Base-by-base conservation (phyloP, 2,888 invertebrate species). In the Aspidiotus rigidus region DNA sequence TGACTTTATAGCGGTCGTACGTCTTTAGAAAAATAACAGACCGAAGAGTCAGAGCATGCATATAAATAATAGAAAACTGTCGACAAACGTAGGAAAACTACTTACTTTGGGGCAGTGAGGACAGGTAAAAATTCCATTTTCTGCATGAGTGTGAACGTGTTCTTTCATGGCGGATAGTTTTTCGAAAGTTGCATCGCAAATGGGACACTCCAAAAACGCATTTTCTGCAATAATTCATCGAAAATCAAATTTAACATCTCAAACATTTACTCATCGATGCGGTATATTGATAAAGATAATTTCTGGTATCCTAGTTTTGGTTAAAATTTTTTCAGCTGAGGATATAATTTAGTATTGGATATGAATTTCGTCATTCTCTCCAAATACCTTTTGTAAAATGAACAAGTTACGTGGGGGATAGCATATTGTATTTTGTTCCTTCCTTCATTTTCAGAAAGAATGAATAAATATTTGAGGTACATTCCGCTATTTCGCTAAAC, bases 171-270 rank as follows among this genome's bases (percentile, higher is more conserved):
- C 80, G 2, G 83, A 76, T n/a, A 86, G 81, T 74, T 85, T 84
- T 72, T 85, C 84, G 75, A 87, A 89, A 13, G 82, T 80, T 74
- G 84, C 81, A 69, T 83, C 82, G 76, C 90, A 90, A 75, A 88
- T 85, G 0, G 87, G 86, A 76, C 90, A 90, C 75, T 86, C 85
- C 74, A 86, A 87, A 64, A 82, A 64, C 40, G 69, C 70, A 17
- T 69, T 61, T 28, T 67, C 72, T 73, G 70, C 54, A 55, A 55
- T 13, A 53, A 28, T 28, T 28, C 28, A 49, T 6, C n/a, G 6
- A 6, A 2, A 49, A 49, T 13, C 2, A 3, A 49, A 6, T 13
- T 49, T 6, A 49, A 49, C 1, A 69, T 71, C 39, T n/a, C 69
- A 60, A 17, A 54, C 28, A 28, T 3, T 1, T 28, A 28, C 28